Evolutionary conservation across 2,888 invertebrate genomes (phyloP).

Genomic region (Lepeophtheirus nordmannii): DNA sequence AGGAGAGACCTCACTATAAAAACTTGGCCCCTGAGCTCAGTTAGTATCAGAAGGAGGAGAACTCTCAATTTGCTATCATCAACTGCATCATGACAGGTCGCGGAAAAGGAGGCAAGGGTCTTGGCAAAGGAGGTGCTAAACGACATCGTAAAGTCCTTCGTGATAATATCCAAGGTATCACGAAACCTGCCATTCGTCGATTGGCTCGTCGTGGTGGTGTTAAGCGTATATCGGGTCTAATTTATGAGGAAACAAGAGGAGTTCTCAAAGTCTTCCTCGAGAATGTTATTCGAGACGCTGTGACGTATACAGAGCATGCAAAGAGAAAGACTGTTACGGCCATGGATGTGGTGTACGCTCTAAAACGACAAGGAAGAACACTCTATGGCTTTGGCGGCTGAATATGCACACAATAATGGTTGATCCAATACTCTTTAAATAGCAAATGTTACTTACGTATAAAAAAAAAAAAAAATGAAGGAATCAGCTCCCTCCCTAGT

Average conservation of each 20-base stretch:
- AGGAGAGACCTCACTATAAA: too few species aligned
- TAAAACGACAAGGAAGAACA: constrained; percentile 64
- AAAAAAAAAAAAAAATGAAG: too few species aligned
- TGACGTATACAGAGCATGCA: constrained; percentile 70
- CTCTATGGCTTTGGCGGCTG: constrained; percentile 60
- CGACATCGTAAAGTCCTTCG: constrained; percentile 62
- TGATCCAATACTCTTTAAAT: too few species aligned
- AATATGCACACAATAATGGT: too few species aligned
- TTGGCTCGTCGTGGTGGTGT: constrained; percentile 49
- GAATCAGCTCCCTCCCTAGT: too few species aligned
- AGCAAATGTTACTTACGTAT: too few species aligned
- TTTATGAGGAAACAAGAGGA: constrained; percentile 62
- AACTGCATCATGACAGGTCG: constrained; percentile 50
- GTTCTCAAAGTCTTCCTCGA: constrained; percentile 64
- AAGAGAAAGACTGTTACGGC: constrained; percentile 74
- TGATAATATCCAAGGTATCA: constrained; percentile 64
- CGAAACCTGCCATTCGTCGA: constrained; percentile 57
- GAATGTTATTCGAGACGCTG: constrained; percentile 67
- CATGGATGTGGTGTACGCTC: constrained; percentile 70
- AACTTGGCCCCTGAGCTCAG: too few species aligned
- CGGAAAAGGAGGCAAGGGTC: constrained; percentile 60
- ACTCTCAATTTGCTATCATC: constrained; percentile 26
- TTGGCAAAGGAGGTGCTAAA: constrained; percentile 64
- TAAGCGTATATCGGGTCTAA: constrained; percentile 56
- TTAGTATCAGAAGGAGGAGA: too few species aligned